Evolutionary conservation across 2,113 vertebrate species (phyloP).

Genomic region (Seriola rivoliana): DNA sequence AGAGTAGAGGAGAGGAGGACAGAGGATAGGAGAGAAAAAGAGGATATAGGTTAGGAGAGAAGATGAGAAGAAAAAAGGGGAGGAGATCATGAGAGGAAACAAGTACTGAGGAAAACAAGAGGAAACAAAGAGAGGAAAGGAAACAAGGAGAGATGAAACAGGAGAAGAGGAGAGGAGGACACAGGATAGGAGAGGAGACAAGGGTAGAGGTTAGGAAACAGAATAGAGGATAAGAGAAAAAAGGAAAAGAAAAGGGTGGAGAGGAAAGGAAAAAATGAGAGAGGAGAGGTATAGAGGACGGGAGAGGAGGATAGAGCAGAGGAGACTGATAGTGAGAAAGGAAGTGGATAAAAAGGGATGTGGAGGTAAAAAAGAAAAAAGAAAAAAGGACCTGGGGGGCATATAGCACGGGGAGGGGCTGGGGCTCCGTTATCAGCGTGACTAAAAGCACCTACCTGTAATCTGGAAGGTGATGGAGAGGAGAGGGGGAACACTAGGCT

Average conservation of each 20-base stretch:
- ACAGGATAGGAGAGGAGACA: background rate
- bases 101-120: background rate
- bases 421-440: conserved; percentile 42
- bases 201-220: background rate
- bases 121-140: background rate
- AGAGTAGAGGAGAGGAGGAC: background rate
- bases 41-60: background rate
- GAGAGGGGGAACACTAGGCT: conserved; percentile 89
- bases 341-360: background rate
- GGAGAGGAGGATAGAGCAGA: background rate
- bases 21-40: background rate
- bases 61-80: background rate
- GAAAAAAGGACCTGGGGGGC: background rate
- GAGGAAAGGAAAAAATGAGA: background rate
- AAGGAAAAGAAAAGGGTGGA: background rate
- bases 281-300: background rate
- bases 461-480: conserved; percentile 93
- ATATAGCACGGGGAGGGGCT: background rate
- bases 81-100: background rate
- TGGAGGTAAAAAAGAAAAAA: background rate
- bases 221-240: background rate
- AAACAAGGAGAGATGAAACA: background rate
- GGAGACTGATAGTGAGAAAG: background rate
- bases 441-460: conserved; percentile 86
- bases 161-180: background rate